Conservation (phyloP, 2,113 vertebrate genomes). For the Cairina moschata region DNA sequence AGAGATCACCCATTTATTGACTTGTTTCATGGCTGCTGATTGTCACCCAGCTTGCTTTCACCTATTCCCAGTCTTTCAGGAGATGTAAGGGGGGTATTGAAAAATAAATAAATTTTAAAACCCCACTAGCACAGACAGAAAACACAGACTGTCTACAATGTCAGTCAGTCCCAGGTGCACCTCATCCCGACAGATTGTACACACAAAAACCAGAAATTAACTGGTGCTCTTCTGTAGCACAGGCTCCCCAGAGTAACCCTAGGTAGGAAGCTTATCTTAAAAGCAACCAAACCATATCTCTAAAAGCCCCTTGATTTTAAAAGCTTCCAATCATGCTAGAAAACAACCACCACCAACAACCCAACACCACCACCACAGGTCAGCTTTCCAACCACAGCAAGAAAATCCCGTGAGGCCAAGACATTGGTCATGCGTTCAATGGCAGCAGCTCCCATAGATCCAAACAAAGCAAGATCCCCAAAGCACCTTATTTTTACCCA, state of each 20-base stretch:
- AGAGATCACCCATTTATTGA: background rate
- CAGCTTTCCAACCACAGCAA: background rate
- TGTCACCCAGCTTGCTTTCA: background rate
- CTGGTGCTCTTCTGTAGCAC: background rate
- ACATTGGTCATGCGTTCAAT: background rate
- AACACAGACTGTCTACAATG: background rate
- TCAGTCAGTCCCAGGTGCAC: background rate
- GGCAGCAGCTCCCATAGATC: background rate
- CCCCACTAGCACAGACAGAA: background rate
- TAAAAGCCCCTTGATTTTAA: background rate
- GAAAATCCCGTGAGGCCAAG: background rate
- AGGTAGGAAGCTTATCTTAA: background rate
- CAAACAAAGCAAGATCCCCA: background rate
- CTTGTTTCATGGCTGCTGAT: background rate
- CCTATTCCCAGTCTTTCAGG: background rate
- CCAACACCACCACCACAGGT: background rate
- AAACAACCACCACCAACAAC: background rate
- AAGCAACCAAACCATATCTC: background rate
- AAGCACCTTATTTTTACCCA: background rate
- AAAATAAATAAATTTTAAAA: too few relatives aligned
- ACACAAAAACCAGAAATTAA: background rate
- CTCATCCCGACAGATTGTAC: rapidly evolving
- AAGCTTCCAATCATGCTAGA: background rate
- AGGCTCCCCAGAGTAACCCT: background rate
- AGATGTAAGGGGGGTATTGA: background rate